These are phyloP conservation scores for Adoxophyes honmai DNA, from an alignment of 1,140 invertebrate genomes.

Conservation along the genomic window DNA sequence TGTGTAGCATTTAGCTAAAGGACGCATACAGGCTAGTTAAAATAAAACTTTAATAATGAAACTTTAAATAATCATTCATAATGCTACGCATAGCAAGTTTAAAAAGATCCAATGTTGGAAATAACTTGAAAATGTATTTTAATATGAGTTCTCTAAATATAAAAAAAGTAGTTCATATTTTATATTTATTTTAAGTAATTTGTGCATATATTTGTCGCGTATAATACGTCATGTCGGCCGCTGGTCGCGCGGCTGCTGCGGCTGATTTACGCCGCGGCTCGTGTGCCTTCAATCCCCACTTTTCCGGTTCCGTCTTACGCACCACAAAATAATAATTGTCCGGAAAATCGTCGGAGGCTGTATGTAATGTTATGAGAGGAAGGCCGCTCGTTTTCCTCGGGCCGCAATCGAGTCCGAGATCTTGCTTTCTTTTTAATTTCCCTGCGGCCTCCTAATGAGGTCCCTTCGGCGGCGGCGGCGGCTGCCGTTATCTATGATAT, in stretches of 20 bases:
- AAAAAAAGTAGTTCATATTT: no score
- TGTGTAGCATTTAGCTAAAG: no score
- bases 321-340: conserved; percentile 78
- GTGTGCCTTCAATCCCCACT: conserved; percentile 33
- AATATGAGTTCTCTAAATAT: no score
- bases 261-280: conserved; percentile 41
- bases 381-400: conserved; percentile 64
- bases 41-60: no score
- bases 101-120: no score
- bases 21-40: no score
- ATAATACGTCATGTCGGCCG: conserved; percentile 30
- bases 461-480: conserved; percentile 53
- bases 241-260: conserved; percentile 42
- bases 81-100: no score
- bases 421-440: conserved; percentile 78
- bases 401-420: conserved; percentile 73
- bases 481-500: conserved; percentile 75
- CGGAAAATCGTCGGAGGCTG: conserved; percentile 74
- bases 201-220: no score
- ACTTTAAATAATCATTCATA: no score
- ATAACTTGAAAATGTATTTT: no score
- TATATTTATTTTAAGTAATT: no score
- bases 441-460: conserved; percentile 76
- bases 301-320: conserved; percentile 68
- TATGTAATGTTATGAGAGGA: conserved; percentile 76